Evolutionary conservation across 2,797 vertebrate genomes (phyloP).

Genomic region (Falco novaeseelandiae): DNA sequence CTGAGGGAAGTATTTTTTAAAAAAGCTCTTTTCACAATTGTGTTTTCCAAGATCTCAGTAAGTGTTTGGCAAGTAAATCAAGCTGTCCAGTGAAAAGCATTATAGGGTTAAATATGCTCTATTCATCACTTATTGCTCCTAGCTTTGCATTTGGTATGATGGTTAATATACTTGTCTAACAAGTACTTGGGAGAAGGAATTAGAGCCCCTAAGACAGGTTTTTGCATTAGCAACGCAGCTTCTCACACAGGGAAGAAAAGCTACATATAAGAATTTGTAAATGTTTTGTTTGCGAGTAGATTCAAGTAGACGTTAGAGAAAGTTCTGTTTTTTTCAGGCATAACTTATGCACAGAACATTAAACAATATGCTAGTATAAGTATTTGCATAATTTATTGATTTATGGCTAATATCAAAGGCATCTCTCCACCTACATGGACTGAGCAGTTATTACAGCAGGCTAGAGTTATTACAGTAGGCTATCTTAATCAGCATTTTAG

Average conservation of each 20-base stretch:
- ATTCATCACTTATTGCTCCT: conserved; percentile 72
- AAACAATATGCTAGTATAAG: conserved; percentile 38
- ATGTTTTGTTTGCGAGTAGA: neutral
- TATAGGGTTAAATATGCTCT: neutral
- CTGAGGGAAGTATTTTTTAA: neutral
- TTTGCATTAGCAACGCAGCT: neutral
- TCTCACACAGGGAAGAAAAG: neutral
- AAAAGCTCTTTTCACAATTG: neutral
- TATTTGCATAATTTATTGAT: conserved; percentile 59
- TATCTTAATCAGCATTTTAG: neutral
- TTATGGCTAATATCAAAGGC: conserved; percentile 67
- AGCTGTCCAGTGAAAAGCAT: conserved; percentile 10
- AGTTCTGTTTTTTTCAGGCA: neutral
- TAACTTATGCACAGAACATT: conserved; percentile 16
- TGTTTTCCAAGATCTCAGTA: neutral
- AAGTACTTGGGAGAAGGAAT: neutral
- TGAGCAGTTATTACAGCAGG: conserved; percentile 46
- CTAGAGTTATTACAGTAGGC: conserved; percentile 30
- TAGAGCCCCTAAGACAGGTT: neutral
- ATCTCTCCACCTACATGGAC: neutral
- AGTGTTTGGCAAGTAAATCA: neutral
- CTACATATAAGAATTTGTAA: neutral
- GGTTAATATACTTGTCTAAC: conserved; percentile 20
- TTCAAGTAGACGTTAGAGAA: conserved; percentile 21
- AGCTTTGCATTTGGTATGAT: conserved; percentile 68